phyloP scores from a whole-genome alignment of 2,888 invertebrate species.

The Nycteola revayana region DNA sequence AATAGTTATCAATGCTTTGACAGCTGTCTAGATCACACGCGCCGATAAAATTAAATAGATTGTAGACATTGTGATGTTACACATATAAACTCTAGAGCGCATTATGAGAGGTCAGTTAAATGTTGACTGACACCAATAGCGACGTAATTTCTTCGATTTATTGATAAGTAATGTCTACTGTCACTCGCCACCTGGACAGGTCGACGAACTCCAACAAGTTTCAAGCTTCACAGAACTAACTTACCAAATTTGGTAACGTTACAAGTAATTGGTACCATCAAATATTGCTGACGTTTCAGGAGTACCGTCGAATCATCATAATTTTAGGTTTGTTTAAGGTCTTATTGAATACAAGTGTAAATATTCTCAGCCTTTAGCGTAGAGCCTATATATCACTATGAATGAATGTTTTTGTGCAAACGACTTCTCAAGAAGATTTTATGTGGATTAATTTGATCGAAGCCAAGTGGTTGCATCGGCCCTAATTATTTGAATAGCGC shows the following conservation, averaged over 20 bases:
- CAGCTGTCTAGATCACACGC: slow-evolving; percentile 53
- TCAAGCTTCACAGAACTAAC: slow-evolving; percentile 48
- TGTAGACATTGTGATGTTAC: slow-evolving; percentile 47
- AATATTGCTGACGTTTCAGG: slow-evolving; percentile 36
- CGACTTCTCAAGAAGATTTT: slow-evolving; percentile 55
- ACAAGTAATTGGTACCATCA: slow-evolving; percentile 45
- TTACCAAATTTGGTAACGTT: slow-evolving; percentile 49
- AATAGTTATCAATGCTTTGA: slow-evolving; percentile 46
- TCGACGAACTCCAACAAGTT: slow-evolving; percentile 56
- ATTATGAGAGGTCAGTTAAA: slow-evolving; percentile 74
- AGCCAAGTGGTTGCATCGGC: slow-evolving; percentile 61
- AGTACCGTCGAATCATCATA: slow-evolving; percentile 35
- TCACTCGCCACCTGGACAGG: slow-evolving; percentile 69
- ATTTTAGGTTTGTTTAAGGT: slow-evolving; percentile 44
- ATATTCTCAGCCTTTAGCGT: slow-evolving; percentile 39
- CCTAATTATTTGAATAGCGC: slow-evolving; percentile 79
- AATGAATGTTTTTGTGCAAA: slow-evolving; percentile 54
- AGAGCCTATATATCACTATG: slow-evolving; percentile 53
- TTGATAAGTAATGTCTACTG: slow-evolving; percentile 68
- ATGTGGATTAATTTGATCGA: slow-evolving; percentile 72
- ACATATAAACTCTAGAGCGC: slow-evolving; percentile 56
- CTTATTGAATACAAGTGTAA: slow-evolving; percentile 53
- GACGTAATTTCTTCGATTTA: slow-evolving; percentile 70
- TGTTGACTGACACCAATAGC: slow-evolving; percentile 58
- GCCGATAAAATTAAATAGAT: slow-evolving; percentile 53